Evolutionary conservation across 2,113 vertebrate species (phyloP).

Genomic region (Scartelaos histophorus): DNA sequence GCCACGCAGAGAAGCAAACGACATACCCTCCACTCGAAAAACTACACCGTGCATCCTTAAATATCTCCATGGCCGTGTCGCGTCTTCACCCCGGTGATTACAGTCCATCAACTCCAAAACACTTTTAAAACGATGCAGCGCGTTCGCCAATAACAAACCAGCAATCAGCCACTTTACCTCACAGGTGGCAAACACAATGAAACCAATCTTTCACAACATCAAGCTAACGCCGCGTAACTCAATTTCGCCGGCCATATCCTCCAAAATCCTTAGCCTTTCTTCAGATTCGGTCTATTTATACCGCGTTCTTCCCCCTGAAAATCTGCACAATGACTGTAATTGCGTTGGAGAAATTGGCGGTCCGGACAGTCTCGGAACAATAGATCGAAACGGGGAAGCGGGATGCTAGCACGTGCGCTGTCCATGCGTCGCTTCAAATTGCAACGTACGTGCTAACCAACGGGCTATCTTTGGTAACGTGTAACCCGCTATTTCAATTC

Average conservation of each 20-base stretch:
- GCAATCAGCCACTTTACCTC: background rate
- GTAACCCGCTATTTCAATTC: conserved; percentile 27
- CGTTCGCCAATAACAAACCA: background rate
- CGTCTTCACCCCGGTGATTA: background rate
- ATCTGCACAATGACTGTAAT: conserved; percentile 58
- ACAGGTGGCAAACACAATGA: background rate
- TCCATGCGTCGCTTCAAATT: conserved; percentile 26
- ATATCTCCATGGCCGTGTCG: background rate
- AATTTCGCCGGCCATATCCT: conserved; percentile 26
- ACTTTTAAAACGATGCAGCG: background rate
- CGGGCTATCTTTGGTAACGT: conserved; percentile 37
- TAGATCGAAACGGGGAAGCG: conserved; percentile 12
- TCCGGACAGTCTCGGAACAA: conserved; percentile 33
- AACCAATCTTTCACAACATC: background rate
- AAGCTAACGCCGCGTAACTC: background rate
- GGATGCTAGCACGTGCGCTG: conserved; percentile 19
- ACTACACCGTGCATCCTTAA: background rate
- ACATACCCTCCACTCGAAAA: background rate
- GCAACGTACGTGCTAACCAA: conserved; percentile 24
- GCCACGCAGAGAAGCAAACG: background rate
- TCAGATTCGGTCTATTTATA: conserved; percentile 18
- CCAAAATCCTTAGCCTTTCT: background rate
- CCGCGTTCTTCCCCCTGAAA: conserved; percentile 36
- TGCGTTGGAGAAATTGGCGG: conserved; percentile 54
- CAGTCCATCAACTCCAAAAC: background rate